These are phyloP conservation scores for Napeogenes sylphis DNA, from an alignment of 2,888 invertebrate species.

Conservation along the genomic window DNA sequence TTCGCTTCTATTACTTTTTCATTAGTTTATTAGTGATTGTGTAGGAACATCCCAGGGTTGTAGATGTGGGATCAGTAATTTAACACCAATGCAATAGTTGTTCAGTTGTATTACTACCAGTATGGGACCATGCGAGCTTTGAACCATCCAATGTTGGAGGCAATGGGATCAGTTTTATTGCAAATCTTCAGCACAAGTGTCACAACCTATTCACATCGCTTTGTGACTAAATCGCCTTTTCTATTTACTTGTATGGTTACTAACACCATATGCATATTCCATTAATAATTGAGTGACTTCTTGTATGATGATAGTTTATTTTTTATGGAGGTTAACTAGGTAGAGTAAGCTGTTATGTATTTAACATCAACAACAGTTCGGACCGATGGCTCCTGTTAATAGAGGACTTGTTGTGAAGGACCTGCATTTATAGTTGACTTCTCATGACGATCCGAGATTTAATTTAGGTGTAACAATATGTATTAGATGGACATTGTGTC, in stretches of 20 bases:
- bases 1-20: constrained; percentile 70
- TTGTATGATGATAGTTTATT: constrained; percentile 74
- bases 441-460: constrained; percentile 71
- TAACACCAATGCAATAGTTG: constrained; percentile 4
- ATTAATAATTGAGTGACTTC: constrained; percentile 59
- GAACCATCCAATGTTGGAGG: constrained; percentile 1
- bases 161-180: background rate
- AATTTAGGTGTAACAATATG: constrained; percentile 67
- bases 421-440: constrained; percentile 72
- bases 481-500: constrained; percentile 70
- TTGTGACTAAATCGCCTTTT: constrained; percentile 35
- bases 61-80: constrained; percentile 32
- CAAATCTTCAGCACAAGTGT: constrained; percentile 18
- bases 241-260: constrained; percentile 4
- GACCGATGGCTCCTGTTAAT: constrained; percentile 52
- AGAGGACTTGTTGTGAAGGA: constrained; percentile 59
- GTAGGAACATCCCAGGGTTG: constrained; percentile 25
- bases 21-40: constrained; percentile 40
- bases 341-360: constrained; percentile 77
- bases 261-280: constrained; percentile 53
- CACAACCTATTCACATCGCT: constrained; percentile 64
- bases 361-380: constrained; percentile 60
- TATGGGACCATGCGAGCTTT: background rate
- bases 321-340: constrained; percentile 74
- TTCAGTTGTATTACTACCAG: constrained; percentile 13